phyloP scores from a whole-genome alignment of 2,797 vertebrate species.

The Glyptemys insculpta region DNA sequence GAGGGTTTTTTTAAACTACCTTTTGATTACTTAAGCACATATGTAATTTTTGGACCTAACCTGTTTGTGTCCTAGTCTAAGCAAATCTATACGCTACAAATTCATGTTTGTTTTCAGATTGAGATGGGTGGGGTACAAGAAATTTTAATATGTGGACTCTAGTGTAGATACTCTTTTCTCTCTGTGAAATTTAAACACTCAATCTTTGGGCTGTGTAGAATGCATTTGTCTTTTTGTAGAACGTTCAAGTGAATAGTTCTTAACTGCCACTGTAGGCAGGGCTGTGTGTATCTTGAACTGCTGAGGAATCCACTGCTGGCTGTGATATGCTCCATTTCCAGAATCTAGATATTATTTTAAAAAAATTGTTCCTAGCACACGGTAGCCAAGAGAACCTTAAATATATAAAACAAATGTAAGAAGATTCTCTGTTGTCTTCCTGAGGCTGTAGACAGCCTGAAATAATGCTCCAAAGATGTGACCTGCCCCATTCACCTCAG shows the following conservation, averaged over 20 bases:
- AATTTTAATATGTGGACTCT: neutral
- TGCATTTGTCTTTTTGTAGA: neutral
- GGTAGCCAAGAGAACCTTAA: neutral
- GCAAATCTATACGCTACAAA: neutral
- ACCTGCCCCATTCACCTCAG: neutral
- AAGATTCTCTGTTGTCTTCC: neutral
- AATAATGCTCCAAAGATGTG: neutral
- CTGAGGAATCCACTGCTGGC: neutral
- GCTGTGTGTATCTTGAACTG: neutral
- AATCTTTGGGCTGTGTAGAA: neutral
- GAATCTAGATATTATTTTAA: neutral
- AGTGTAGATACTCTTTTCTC: neutral
- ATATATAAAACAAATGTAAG: too few relatives aligned
- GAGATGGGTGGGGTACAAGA: neutral
- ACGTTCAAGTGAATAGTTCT: neutral
- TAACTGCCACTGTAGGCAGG: rapidly evolving
- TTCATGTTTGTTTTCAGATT: neutral
- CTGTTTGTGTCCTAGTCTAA: rapidly evolving
- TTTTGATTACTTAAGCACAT: neutral
- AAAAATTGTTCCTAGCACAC: neutral
- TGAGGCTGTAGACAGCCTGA: neutral
- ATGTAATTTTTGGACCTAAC: neutral
- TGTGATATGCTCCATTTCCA: neutral
- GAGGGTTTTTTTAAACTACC: neutral
- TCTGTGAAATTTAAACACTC: neutral